phyloP scores from a whole-genome alignment of 2,113 vertebrate genomes.

The Naja naja region DNA sequence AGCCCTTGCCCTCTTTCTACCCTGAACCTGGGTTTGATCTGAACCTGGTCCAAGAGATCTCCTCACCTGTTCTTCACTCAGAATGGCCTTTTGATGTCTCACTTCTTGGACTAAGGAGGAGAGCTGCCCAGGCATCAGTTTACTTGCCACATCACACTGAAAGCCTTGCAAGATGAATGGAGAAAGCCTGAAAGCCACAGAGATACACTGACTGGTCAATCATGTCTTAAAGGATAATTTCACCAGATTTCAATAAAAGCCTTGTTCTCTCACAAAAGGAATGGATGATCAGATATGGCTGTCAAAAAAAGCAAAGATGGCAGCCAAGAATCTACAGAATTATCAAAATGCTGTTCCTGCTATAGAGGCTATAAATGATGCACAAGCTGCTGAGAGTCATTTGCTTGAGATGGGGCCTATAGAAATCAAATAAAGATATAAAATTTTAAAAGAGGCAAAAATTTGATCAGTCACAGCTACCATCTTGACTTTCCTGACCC shows the following conservation, averaged over 20 bases:
- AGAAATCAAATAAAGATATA: background rate
- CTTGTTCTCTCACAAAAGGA: background rate
- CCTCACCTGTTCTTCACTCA: conserved; percentile 64
- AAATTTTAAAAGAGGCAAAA: background rate
- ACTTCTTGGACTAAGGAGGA: conserved; percentile 33
- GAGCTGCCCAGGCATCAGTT: conserved; percentile 35
- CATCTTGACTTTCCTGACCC: background rate
- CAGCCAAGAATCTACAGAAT: background rate
- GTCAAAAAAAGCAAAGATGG: background rate
- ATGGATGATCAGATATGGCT: background rate
- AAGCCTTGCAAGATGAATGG: conserved; percentile 40
- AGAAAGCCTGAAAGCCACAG: background rate
- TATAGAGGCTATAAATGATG: background rate
- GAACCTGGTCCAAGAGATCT: background rate
- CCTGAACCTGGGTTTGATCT: background rate
- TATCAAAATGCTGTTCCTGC: background rate
- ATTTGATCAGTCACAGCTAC: background rate
- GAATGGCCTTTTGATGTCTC: background rate
- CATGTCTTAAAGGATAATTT: background rate
- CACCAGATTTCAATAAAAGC: background rate
- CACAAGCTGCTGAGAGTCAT: background rate
- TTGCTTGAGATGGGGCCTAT: background rate
- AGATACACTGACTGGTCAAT: accelerated
- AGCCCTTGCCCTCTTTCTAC: background rate
- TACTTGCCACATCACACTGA: conserved; percentile 48